phyloP scores from a whole-genome alignment of 2,797 vertebrate genomes.

The Megalops cyprinoides region DNA sequence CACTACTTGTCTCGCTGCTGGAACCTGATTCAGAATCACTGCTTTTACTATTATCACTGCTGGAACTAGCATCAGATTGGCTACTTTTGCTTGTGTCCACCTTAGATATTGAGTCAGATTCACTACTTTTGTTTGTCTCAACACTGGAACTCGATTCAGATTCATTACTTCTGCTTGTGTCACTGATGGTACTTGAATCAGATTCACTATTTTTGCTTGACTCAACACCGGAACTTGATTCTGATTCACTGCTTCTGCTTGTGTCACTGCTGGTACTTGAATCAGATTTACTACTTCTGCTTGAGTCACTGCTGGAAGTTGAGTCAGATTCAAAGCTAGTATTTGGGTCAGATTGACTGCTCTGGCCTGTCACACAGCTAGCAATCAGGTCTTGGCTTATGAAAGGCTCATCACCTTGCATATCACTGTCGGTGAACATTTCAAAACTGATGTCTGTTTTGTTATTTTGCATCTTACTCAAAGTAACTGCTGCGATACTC shows the following conservation, averaged over 20 bases:
- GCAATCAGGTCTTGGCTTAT: not conserved
- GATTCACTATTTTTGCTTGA: not conserved
- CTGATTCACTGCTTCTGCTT: not conserved
- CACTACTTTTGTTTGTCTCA: not conserved
- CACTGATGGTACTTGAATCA: not conserved
- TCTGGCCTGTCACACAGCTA: not conserved
- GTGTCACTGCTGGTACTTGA: not conserved
- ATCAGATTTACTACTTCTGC: not conserved
- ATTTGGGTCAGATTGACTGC: constrained; percentile 13
- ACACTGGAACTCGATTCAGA: not conserved
- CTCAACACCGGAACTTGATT: not conserved
- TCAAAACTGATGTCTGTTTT: not conserved
- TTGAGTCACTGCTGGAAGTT: not conserved
- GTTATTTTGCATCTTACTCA: not conserved
- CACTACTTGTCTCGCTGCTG: not conserved
- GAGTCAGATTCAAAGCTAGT: constrained; percentile 3
- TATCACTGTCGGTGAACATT: not conserved
- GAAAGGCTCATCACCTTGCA: constrained; percentile 12
- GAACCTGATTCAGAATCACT: not conserved
- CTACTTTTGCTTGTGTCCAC: not conserved
- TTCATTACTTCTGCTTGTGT: not conserved
- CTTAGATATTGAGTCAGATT: not conserved
- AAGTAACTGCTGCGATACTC: not conserved
- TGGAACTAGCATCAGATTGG: not conserved
- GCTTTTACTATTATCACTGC: not conserved